Evolutionary conservation across 2,888 invertebrate species (phyloP), one percentile per base, ranked within the genome.

Genomic region (Pristionchus mayeri): DNA sequence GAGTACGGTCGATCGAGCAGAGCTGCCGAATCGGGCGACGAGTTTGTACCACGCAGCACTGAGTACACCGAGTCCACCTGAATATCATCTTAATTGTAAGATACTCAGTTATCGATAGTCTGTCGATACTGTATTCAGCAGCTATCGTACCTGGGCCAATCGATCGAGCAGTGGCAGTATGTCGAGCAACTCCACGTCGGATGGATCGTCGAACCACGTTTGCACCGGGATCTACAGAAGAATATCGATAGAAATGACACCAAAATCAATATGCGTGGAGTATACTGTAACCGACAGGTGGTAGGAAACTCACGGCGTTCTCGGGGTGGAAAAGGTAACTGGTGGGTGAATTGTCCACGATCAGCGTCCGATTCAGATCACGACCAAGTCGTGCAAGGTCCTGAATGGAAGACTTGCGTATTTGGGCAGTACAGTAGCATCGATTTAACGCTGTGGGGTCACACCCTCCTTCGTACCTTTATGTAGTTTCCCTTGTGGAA

Each of bases 321-420:
- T 98, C 98, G 93, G 98, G 98, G 95, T 99, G 99, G 96, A 99
- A 99, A 95, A 98, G 97, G 94, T 99, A 99, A 90, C 98, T 98
- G 93, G 98, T 98, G 92, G 99, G 99, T 93, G 98, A 99, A 95
- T 99, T 99, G 95, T 99, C 99, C 90, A 99, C 97, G 93, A 99
- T 99, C 93, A 99, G 96, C 93, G 98, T 97, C 94, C 97, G 96
- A 92, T 97, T 96, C 93, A 99, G 95, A 94, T 98, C 97, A 89
- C 99, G 95, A 86, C 99, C 99, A 90, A 99, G 95, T 93, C 97
- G 96, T 95, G 97, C 97, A 93, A 99, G 95, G 95, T 99, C 99
- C 95, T 94, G 90, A 57, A 93, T 90, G 54, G 79, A 79, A 67
- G 63, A 63, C 37, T 34, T 37, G 13, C 57, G 34, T 37, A 71